Conservation (phyloP, 2,113 vertebrate species). For the Nannobrachium achirus region DNA sequence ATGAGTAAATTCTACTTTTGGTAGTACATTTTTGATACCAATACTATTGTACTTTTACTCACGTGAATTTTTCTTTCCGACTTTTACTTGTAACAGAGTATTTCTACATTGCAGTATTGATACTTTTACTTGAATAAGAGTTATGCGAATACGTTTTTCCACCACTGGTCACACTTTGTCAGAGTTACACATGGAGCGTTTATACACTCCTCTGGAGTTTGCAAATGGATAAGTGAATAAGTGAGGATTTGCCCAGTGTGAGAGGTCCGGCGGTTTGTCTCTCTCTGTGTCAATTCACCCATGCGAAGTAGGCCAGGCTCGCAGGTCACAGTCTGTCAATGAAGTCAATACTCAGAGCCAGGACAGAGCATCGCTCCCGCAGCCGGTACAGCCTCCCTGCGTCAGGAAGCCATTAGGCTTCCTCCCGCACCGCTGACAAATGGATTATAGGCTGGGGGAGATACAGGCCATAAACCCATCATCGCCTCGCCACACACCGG, state of each 20-base stretch:
- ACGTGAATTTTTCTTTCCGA: no score
- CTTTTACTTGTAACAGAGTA: no score
- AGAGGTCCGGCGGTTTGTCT: slow-evolving; percentile 10
- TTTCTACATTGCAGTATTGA: no score
- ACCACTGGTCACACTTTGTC: no score
- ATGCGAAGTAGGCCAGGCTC: slow-evolving; percentile 66
- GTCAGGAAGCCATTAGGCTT: slow-evolving; percentile 54
- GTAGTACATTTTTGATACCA: no score
- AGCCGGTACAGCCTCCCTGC: not conserved
- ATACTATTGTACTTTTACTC: no score
- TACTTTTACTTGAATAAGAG: no score
- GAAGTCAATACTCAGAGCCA: slow-evolving; percentile 53
- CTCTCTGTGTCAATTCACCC: slow-evolving; percentile 50
- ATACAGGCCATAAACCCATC: slow-evolving; percentile 65
- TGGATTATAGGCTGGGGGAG: slow-evolving; percentile 60
- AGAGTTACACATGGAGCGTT: no score
- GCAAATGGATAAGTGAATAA: not conserved
- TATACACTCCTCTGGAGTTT: not conserved
- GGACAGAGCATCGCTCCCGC: slow-evolving; percentile 43
- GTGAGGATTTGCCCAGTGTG: slow-evolving; percentile 12
- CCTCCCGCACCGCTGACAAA: slow-evolving; percentile 50
- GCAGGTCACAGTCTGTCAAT: slow-evolving; percentile 48
- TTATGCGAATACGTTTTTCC: no score
- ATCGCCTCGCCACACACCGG: slow-evolving; percentile 15
- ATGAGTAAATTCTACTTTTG: no score